Evolutionary conservation across 2,797 vertebrate species (phyloP), one percentile per base, ranked within the genome.

Genomic region (Phoxinus dragarum): DNA sequence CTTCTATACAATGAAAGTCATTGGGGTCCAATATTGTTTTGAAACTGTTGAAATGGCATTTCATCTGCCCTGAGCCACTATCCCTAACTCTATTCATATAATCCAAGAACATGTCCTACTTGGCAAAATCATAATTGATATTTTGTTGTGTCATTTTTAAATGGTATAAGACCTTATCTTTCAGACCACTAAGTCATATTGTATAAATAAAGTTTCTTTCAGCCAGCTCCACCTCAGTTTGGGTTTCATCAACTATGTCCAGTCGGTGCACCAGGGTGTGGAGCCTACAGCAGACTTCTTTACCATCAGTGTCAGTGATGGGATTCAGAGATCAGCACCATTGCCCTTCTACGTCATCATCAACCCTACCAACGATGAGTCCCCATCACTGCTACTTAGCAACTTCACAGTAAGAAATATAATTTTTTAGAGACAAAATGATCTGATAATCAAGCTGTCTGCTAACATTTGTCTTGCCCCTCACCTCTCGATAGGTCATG

Each of bases 311-410:
- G 88, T 95, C 86, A 96, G 90, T 61, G 94, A 96, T 6, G 93
- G 93, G 4, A 68, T 94, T 40, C 93, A 95, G 68, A 93, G 86
- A 82, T 97, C 95, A 16, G 86, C 89, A 85, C 87, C 93, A 4
- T 42, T 92, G 76, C 87, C 92, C 66, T 86, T 96, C 88, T 95
- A 95, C 90, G 86, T 94, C 89, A 90, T 94, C 84, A 95, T 93
- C 90, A 93, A 89, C 84, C 95, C 95, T 23, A 90, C 87, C 88
- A 96, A 96, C 12, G 89, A 96, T 1, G 92, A 97, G 92, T 38
- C 82, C 0, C 93, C 93, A 1, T 89, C 90, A 0, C 90, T 96
- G 86, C 90, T 89, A 0, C 82, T 97, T 12, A 72, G 85, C 64
- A 95, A 96, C 91, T 91, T 93, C 88, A 94, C 92, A 1, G 94